Conservation (phyloP, 2,797 vertebrate species). For the Aulostomus chinensis region DNA sequence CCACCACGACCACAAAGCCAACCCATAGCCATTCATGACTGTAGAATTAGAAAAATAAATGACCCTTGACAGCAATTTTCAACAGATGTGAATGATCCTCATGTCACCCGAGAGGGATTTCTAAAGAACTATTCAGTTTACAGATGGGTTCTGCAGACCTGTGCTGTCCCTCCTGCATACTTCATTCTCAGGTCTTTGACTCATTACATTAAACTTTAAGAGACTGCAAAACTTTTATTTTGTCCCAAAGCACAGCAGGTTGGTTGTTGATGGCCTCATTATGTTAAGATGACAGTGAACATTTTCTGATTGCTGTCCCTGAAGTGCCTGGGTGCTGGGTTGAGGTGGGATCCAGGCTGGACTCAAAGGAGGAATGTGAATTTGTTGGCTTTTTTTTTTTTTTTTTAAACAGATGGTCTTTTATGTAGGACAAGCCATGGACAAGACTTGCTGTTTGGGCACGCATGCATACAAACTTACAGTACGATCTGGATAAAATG, state of each 20-base stretch:
- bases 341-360: conserved; percentile 41
- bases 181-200: conserved; percentile 38
- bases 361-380: conserved; percentile 29
- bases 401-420: conserved; percentile 51
- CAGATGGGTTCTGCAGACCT: too few species aligned
- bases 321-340: conserved; percentile 32
- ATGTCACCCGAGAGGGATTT: too few species aligned
- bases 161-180: too few species aligned
- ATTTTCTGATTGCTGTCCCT: conserved; percentile 50
- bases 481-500: too few species aligned
- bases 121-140: too few species aligned
- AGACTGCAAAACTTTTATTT: conserved; percentile 42
- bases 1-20: too few species aligned
- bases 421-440: conserved; percentile 21
- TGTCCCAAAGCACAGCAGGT: conserved; percentile 31
- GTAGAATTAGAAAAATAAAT: too few species aligned
- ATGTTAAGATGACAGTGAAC: conserved; percentile 41
- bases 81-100: too few species aligned
- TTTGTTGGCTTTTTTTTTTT: conserved; percentile 24
- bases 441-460: too few species aligned
- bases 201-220: conserved; percentile 38
- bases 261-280: conserved; percentile 60
- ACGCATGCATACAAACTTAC: too few species aligned
- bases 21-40: too few species aligned
- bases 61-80: too few species aligned